A percentile compares a stretch with the other conserved stretches of the same genome.
Evolutionary conservation across 2,797 vertebrate species (phyloP).

Genomic region (Acomys russatus): DNA sequence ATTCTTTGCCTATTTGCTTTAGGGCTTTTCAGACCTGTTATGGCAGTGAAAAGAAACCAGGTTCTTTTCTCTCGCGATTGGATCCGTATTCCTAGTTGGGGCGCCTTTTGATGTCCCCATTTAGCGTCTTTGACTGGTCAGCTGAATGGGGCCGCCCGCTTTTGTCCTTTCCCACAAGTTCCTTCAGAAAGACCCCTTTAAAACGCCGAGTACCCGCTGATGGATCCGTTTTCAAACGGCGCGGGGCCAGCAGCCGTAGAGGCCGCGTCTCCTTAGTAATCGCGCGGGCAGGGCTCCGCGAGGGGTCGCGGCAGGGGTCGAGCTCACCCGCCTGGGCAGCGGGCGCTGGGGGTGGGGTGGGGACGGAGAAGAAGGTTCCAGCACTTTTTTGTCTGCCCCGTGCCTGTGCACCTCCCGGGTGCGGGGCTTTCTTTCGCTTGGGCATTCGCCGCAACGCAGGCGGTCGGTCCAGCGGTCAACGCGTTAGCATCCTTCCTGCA

Average conservation of each 20-base stretch:
- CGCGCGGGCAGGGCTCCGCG: conserved; percentile 83
- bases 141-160: conserved; percentile 91
- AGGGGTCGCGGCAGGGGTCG: conserved; percentile 82
- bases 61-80: conserved; percentile 91
- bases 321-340: conserved; percentile 71
- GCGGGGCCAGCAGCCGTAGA: conserved; percentile 84
- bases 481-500: not conserved
- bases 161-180: conserved; percentile 88
- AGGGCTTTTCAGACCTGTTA: conserved; percentile 89
- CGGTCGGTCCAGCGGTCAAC: not conserved
- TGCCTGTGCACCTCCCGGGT: not conserved
- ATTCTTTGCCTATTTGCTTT: conserved; percentile 94
- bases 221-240: conserved; percentile 91
- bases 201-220: conserved; percentile 89
- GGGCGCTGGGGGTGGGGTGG: conserved; percentile 39
- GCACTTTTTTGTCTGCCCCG: conserved; percentile 53
- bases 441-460: not conserved
- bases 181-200: conserved; percentile 88
- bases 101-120: conserved; percentile 90
- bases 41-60: conserved; percentile 91
- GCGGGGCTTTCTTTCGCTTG: not conserved
- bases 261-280: conserved; percentile 91
- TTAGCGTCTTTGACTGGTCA: conserved; percentile 90
- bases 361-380: not conserved
- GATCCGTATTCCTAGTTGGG: conserved; percentile 90